A percentile compares a stretch with the other conserved stretches of the same genome.
Conservation (phyloP, 2,113 vertebrate species). For the Sander vitreus region DNA sequence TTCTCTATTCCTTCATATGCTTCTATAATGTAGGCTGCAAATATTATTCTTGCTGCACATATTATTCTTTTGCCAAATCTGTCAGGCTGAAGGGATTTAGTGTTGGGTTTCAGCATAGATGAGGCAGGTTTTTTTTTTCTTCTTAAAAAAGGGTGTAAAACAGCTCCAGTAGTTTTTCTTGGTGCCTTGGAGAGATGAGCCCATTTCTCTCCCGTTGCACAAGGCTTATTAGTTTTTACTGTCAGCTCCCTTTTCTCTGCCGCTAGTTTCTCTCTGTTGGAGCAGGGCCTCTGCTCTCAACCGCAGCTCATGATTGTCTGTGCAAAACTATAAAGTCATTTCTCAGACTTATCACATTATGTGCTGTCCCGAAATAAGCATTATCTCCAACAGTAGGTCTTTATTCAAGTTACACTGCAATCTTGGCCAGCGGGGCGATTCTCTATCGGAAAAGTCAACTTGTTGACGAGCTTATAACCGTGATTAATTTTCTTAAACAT, state of each 20-base stretch:
- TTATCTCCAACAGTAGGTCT: conserved; percentile 66
- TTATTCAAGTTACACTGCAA: conserved; percentile 51
- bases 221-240: conserved; percentile 72
- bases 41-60: conserved; percentile 66
- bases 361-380: conserved; percentile 63
- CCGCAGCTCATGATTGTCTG: conserved; percentile 67
- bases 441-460: conserved; percentile 43
- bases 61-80: conserved; percentile 71
- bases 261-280: conserved; percentile 58
- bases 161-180: conserved; percentile 66
- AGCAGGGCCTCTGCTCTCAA: conserved; percentile 60
- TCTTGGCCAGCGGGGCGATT: conserved; percentile 27
- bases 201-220: conserved; percentile 62
- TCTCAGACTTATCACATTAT: conserved; percentile 71
- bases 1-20: conserved; percentile 36
- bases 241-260: conserved; percentile 38
- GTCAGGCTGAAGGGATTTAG: conserved; percentile 69
- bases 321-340: conserved; percentile 65
- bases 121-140: conserved; percentile 43
- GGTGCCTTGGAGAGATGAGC: conserved; percentile 67
- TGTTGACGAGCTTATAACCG: conserved; percentile 62
- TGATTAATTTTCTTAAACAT: conserved; percentile 62
- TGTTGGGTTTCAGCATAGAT: conserved; percentile 60
- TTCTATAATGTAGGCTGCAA: conserved; percentile 61
- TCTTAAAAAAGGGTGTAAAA: conserved; percentile 65